phyloP scores from a whole-genome alignment of 2,888 invertebrate genomes.

The Phragmatobia fuliginosa region DNA sequence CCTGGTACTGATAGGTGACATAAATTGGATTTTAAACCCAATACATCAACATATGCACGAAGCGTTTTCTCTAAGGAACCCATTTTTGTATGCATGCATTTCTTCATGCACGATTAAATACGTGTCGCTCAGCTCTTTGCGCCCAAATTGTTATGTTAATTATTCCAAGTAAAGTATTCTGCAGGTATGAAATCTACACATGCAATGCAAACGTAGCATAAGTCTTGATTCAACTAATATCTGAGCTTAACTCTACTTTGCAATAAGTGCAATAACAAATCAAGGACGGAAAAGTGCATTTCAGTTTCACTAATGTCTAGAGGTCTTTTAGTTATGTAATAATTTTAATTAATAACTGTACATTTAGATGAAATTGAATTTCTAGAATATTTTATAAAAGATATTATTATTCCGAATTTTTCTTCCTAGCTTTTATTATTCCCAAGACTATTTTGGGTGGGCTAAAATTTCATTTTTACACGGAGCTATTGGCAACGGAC shows the following conservation, averaged over 20 bases:
- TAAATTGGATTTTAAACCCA: constrained; percentile 46
- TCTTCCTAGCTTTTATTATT: too few relatives aligned
- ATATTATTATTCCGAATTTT: too few relatives aligned
- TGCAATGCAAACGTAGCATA: background rate
- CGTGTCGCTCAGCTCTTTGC: constrained; percentile 9
- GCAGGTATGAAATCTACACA: background rate
- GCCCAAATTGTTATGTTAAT: constrained; percentile 20
- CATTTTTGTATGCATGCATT: constrained; percentile 11
- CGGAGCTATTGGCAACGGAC: too few relatives aligned
- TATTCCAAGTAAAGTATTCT: background rate
- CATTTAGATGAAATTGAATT: too few relatives aligned
- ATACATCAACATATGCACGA: constrained; percentile 48
- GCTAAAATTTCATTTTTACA: too few relatives aligned
- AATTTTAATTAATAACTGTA: too few relatives aligned
- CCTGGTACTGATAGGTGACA: constrained; percentile 50
- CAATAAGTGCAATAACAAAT: too few relatives aligned
- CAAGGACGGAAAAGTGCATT: background rate
- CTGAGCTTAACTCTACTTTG: background rate
- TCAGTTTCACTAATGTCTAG: background rate
- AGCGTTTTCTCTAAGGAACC: constrained; percentile 15
- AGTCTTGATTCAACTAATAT: background rate
- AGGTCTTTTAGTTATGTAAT: background rate
- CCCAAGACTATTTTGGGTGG: too few relatives aligned
- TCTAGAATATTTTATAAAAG: too few relatives aligned
- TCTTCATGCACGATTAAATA: constrained; percentile 26